Percentiles rank a stretch among this genome's conserved stretches.
Conservation (phyloP, 2,888 invertebrate genomes). For the Cheilosia soror region DNA sequence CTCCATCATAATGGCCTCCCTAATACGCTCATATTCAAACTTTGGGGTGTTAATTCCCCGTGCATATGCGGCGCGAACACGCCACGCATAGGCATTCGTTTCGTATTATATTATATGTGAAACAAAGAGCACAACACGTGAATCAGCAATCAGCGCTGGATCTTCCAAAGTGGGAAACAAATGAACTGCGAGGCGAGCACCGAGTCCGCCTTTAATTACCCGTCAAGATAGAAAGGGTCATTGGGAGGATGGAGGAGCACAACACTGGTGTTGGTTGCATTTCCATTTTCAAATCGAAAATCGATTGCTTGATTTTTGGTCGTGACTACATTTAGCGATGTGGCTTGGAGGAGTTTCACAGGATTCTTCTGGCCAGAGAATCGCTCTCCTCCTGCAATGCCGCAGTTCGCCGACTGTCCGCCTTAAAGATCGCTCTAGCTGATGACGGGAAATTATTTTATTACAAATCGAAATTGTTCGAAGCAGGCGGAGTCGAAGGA, state of each 20-base stretch:
- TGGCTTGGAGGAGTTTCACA: conserved; percentile 64
- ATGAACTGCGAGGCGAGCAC: conserved; percentile 71
- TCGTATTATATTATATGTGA: not conserved
- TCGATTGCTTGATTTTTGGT: conserved; percentile 66
- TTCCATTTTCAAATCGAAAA: conserved; percentile 49
- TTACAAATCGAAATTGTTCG: conserved; percentile 78
- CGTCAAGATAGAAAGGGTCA: conserved; percentile 76
- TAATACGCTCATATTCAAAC: conserved; percentile 69
- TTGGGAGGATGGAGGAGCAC: conserved; percentile 10
- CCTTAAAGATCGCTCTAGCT: conserved; percentile 67
- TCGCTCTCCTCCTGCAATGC: conserved; percentile 10
- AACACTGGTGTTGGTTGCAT: conserved; percentile 33
- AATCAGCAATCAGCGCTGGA: conserved; percentile 63
- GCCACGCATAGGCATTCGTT: conserved; percentile 14
- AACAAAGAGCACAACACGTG: conserved; percentile 46
- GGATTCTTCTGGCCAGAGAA: conserved; percentile 23
- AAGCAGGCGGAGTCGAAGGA: conserved; percentile 77
- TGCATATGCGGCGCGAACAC: conserved; percentile 63
- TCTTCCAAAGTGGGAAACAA: conserved; percentile 64
- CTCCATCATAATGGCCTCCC: conserved; percentile 62
- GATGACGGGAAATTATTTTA: conserved; percentile 77
- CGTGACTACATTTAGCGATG: conserved; percentile 62
- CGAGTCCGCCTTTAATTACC: conserved; percentile 77
- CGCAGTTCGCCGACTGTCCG: conserved; percentile 50
- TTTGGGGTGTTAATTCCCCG: conserved; percentile 73